Conservation (phyloP, 2,113 vertebrate genomes). For the Aegotheles bennettii region DNA sequence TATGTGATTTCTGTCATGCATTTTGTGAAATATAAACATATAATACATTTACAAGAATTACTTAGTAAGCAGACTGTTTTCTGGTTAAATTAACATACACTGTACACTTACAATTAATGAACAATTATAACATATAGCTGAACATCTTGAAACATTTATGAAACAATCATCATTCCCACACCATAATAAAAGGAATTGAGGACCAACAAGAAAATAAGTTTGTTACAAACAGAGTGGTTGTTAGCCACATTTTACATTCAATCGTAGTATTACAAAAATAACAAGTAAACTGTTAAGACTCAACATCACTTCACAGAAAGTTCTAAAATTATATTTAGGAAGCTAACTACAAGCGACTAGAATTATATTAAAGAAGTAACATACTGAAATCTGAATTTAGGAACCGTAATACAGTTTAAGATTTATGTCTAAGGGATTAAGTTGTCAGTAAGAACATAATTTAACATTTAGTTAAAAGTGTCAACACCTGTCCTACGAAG, state of each 20-base stretch:
- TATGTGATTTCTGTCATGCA: background rate
- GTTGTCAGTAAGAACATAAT: background rate
- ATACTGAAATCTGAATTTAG: background rate
- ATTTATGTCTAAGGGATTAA: background rate
- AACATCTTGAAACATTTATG: background rate
- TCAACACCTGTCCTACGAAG: background rate
- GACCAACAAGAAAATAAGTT: constrained; percentile 5
- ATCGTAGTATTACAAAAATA: background rate
- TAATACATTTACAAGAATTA: constrained; percentile 23
- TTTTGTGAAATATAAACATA: constrained; percentile 21
- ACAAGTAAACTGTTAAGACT: background rate
- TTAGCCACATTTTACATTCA: background rate
- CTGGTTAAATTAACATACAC: constrained; percentile 28
- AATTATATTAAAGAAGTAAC: background rate
- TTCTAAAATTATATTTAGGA: background rate
- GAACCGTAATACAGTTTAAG: background rate
- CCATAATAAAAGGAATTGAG: background rate
- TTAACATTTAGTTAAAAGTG: background rate
- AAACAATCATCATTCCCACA: constrained; percentile 37
- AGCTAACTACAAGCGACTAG: background rate
- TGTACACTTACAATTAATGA: constrained; percentile 26
- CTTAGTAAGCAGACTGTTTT: constrained; percentile 33
- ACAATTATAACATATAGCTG: constrained; percentile 27
- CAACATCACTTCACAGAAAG: constrained; percentile 1
- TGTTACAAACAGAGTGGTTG: background rate